phyloP scores from a whole-genome alignment of 1,140 invertebrate species.

The Panulirus ornatus region DNA sequence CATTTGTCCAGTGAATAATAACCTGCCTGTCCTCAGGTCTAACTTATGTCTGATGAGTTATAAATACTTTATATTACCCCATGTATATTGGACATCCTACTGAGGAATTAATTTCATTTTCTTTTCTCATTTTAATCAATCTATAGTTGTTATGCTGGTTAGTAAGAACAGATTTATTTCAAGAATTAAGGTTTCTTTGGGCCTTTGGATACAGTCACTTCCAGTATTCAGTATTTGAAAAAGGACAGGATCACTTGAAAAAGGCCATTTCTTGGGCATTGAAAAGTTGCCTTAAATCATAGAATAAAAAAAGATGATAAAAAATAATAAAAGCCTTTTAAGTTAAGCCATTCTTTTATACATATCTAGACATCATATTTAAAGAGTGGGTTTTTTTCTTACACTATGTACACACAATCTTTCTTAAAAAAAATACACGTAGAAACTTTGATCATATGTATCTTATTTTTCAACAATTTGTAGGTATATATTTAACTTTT shows the following conservation, averaged over 20 bases:
- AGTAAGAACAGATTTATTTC: no score
- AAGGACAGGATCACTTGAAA: neutral
- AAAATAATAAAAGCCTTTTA: neutral
- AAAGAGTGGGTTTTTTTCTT: conserved; percentile 14
- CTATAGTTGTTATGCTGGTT: no score
- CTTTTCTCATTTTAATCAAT: no score
- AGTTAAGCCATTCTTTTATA: neutral
- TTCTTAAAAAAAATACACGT: conserved; percentile 26
- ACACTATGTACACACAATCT: conserved; percentile 42
- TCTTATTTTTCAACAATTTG: conserved; percentile 33
- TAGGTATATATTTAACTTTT: neutral
- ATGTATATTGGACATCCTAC: no score
- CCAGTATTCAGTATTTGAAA: neutral
- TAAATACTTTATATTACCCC: no score
- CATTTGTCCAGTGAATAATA: no score
- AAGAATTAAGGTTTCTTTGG: neutral
- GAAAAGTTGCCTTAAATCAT: neutral
- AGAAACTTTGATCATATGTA: conserved; percentile 56
- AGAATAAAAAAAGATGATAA: neutral
- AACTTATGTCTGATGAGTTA: no score
- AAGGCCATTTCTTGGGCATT: neutral
- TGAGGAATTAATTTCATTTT: no score
- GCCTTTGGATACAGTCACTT: neutral
- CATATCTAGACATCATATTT: conserved; percentile 7
- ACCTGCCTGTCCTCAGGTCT: no score